These are phyloP conservation scores for Sclerurus mexicanus DNA, from an alignment of 2,113 vertebrate species.

Conservation along the genomic window DNA sequence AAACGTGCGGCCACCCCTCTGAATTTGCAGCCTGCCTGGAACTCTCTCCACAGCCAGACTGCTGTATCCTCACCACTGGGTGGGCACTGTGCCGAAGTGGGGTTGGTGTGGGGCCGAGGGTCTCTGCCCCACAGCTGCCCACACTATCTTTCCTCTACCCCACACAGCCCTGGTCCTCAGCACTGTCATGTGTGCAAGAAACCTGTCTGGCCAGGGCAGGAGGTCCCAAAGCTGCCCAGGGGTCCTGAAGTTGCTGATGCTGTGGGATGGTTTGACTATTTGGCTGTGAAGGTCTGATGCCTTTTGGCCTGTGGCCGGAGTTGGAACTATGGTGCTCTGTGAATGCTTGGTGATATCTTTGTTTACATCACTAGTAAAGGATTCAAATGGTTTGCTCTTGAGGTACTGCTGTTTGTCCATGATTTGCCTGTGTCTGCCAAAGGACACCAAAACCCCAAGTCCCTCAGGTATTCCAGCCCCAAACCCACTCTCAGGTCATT, in stretches of 20 bases:
- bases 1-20: accelerated
- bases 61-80: accelerated
- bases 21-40: accelerated
- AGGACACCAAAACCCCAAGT: neutral
- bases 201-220: accelerated
- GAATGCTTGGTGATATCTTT: neutral
- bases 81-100: accelerated
- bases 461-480: neutral
- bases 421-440: neutral
- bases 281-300: neutral
- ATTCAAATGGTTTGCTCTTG: neutral
- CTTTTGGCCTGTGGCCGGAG: neutral
- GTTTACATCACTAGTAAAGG: neutral
- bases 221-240: neutral
- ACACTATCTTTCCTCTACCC: accelerated
- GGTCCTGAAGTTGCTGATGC: neutral
- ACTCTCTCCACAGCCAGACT: accelerated
- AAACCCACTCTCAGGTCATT: neutral
- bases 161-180: neutral
- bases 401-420: neutral
- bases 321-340: neutral
- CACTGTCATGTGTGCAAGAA: accelerated
- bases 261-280: neutral
- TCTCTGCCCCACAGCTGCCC: neutral
- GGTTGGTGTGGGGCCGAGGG: accelerated